These are phyloP conservation scores for Arrhopalites spinosus DNA, from an alignment of 2,888 invertebrate genomes.

Conservation along the genomic window DNA sequence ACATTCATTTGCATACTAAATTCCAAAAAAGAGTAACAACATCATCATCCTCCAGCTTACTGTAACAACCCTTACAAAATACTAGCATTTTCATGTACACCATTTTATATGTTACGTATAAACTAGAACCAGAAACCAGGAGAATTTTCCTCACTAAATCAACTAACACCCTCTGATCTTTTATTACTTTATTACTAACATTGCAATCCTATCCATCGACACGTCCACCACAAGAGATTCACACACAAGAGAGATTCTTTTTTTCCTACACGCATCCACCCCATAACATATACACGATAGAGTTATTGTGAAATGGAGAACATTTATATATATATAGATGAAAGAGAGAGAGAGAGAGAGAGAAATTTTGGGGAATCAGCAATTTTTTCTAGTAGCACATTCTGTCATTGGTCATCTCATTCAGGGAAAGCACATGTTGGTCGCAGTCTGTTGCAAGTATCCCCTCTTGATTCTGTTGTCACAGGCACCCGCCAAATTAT, in stretches of 20 bases:
- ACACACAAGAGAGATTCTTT: background rate
- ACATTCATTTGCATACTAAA: no score
- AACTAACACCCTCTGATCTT: no score
- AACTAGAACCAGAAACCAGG: no score
- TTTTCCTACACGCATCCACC: background rate
- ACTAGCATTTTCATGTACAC: no score
- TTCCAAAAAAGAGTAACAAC: no score
- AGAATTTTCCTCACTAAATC: no score
- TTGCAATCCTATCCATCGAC: no score
- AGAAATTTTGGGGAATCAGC: conserved; percentile 12
- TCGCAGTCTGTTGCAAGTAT: background rate
- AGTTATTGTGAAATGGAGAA: background rate
- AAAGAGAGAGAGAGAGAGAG: background rate
- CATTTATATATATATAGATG: background rate
- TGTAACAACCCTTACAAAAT: no score
- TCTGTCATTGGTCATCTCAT: conserved; percentile 9
- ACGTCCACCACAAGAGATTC: no score
- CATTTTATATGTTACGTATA: no score
- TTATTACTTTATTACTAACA: no score
- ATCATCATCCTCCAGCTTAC: no score
- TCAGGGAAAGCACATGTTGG: conserved; percentile 16
- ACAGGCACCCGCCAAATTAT: conserved; percentile 20
- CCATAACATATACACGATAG: background rate
- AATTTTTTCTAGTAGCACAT: conserved; percentile 9
- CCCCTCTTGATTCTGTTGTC: conserved; percentile 18